A percentile compares a stretch with the other conserved stretches of the same genome.
phyloP scores from a whole-genome alignment of 2,797 vertebrate species.

The Sparus aurata region DNA sequence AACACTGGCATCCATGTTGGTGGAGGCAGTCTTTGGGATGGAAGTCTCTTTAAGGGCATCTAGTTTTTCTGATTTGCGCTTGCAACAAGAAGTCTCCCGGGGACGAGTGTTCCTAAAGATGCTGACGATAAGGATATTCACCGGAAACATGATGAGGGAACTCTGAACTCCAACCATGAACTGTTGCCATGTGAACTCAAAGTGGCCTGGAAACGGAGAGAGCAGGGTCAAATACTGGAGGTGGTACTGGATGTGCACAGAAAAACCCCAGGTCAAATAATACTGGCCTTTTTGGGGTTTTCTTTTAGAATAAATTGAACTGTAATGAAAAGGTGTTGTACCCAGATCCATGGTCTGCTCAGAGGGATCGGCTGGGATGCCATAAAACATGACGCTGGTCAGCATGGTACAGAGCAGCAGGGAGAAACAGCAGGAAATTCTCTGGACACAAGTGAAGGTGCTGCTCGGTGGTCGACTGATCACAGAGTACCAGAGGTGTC shows the following conservation, averaged over 20 bases:
- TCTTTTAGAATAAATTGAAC: background rate
- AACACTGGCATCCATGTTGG: slow-evolving; percentile 64
- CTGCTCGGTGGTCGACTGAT: slow-evolving; percentile 89
- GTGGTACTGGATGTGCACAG: background rate
- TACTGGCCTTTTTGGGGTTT: background rate
- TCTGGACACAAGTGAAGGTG: slow-evolving; percentile 91
- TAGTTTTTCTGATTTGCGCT: slow-evolving; percentile 69
- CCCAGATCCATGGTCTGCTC: slow-evolving; percentile 96
- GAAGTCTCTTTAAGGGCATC: slow-evolving; percentile 58
- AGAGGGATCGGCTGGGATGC: slow-evolving; percentile 90
- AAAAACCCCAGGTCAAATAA: background rate
- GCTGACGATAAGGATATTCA: slow-evolving; percentile 94
- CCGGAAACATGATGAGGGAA: slow-evolving; percentile 95
- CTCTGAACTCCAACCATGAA: slow-evolving; percentile 95
- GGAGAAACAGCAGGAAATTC: slow-evolving; percentile 94
- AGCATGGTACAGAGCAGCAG: slow-evolving; percentile 96
- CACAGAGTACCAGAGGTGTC: slow-evolving; percentile 95
- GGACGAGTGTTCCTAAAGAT: slow-evolving; percentile 89
- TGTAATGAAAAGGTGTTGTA: slow-evolving; percentile 69
- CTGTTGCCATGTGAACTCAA: slow-evolving; percentile 95
- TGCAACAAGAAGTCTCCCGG: slow-evolving; percentile 62
- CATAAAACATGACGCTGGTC: slow-evolving; percentile 96
- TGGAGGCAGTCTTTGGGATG: slow-evolving; percentile 45
- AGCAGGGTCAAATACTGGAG: background rate
- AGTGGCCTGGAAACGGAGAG: slow-evolving; percentile 82